phyloP scores from a whole-genome alignment of 2,888 invertebrate genomes.

The Bugula neritina region DNA sequence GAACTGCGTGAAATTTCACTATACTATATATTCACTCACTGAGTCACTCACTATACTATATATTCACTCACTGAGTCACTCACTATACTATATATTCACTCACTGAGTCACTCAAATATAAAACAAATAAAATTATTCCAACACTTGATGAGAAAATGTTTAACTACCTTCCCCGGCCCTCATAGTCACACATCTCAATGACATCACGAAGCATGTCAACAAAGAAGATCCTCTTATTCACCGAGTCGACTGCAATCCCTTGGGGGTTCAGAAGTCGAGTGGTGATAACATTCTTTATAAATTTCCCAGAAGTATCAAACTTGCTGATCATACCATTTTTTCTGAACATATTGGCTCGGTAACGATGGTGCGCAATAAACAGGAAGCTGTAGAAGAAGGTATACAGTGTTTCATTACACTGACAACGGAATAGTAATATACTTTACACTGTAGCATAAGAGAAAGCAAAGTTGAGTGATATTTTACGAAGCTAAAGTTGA shows the following conservation, averaged over 20 bases:
- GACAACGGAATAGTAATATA: too few species aligned
- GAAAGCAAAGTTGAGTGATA: too few species aligned
- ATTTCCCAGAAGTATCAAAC: constrained; percentile 10
- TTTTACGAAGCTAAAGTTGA: too few species aligned
- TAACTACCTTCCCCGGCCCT: constrained; percentile 73
- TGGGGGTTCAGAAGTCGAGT: constrained; percentile 90
- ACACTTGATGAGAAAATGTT: too few species aligned
- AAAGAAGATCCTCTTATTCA: constrained; percentile 86
- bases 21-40: neutral
- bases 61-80: too few species aligned
- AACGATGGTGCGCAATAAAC: constrained; percentile 58
- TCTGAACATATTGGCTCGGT: neutral
- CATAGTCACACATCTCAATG: constrained; percentile 90
- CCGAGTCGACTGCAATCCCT: constrained; percentile 84
- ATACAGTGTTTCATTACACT: too few species aligned
- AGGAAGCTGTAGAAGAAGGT: constrained; percentile 56
- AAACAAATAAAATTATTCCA: too few species aligned
- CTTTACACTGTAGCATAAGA: too few species aligned
- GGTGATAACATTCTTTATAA: constrained; percentile 68
- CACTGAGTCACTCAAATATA: too few species aligned
- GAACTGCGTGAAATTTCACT: too few species aligned
- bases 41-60: neutral
- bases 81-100: too few species aligned
- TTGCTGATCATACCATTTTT: neutral
- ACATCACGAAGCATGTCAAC: constrained; percentile 90